These are phyloP conservation scores for Nemurella pictetii DNA, from an alignment of 2,888 invertebrate species.

Conservation along the genomic window DNA sequence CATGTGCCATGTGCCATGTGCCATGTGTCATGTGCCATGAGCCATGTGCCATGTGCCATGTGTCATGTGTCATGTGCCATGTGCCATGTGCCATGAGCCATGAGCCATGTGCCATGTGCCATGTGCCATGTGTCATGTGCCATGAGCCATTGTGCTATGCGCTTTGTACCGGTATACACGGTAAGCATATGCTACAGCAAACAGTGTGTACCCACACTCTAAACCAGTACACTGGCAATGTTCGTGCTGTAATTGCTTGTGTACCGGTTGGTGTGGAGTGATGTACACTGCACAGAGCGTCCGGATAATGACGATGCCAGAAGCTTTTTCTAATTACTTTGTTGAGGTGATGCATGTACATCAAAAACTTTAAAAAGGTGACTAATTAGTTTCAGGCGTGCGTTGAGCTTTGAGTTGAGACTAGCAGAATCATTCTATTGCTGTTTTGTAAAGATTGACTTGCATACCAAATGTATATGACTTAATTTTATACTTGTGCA, in stretches of 20 bases:
- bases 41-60: not conserved
- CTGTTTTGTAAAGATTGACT: no score
- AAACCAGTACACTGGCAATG: no score
- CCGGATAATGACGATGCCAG: not conserved
- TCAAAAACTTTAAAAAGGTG: not conserved
- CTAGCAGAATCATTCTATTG: no score
- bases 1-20: not conserved
- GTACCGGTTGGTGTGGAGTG: not conserved
- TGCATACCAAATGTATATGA: no score
- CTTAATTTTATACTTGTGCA: no score
- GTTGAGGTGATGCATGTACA: not conserved
- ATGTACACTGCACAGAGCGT: not conserved
- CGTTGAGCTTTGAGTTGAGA: no score
- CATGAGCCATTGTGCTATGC: not conserved
- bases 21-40: not conserved
- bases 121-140: not conserved
- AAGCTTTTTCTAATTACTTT: not conserved
- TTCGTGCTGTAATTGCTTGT: not conserved
- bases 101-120: not conserved
- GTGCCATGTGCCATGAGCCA: not conserved
- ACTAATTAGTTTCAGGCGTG: not conserved
- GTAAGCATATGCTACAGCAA: no score
- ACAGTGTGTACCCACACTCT: not conserved
- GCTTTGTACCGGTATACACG: not conserved
- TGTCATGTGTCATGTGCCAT: not conserved